A percentile compares a stretch with the other conserved stretches of the same genome.
These are phyloP conservation scores for Heteromormyrus szaboi DNA, from an alignment of 2,797 vertebrate genomes.

Conservation along the genomic window DNA sequence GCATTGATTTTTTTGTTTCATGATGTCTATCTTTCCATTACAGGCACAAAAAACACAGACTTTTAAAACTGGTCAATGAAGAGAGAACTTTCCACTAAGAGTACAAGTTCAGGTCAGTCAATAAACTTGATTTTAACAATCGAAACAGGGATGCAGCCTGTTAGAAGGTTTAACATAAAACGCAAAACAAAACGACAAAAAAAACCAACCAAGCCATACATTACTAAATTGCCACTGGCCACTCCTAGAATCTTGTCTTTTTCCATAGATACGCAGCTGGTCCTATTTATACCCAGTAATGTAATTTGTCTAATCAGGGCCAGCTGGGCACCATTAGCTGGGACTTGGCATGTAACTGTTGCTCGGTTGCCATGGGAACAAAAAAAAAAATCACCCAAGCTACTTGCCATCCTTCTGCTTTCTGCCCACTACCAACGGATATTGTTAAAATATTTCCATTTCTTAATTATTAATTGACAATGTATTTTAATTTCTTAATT, in stretches of 20 bases:
- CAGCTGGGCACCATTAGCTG: not conserved
- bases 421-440: not conserved
- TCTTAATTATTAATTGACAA: not conserved
- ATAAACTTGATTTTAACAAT: not conserved
- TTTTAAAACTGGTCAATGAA: not conserved
- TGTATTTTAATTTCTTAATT: not conserved
- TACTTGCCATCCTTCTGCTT: not conserved
- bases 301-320: conserved; percentile 8
- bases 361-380: not conserved
- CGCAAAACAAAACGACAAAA: not conserved
- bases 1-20: not conserved
- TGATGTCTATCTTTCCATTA: not conserved
- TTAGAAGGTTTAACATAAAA: not conserved
- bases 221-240: not conserved
- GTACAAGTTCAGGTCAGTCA: not conserved
- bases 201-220: not conserved
- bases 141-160: not conserved
- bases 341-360: not conserved
- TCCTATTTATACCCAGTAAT: not conserved
- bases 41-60: not conserved
- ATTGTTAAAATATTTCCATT: conserved; percentile 5
- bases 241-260: not conserved
- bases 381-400: not conserved
- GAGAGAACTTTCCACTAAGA: not conserved
- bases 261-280: not conserved